phyloP scores from a whole-genome alignment of 1,140 invertebrate species.

The Adelges cooleyi region DNA sequence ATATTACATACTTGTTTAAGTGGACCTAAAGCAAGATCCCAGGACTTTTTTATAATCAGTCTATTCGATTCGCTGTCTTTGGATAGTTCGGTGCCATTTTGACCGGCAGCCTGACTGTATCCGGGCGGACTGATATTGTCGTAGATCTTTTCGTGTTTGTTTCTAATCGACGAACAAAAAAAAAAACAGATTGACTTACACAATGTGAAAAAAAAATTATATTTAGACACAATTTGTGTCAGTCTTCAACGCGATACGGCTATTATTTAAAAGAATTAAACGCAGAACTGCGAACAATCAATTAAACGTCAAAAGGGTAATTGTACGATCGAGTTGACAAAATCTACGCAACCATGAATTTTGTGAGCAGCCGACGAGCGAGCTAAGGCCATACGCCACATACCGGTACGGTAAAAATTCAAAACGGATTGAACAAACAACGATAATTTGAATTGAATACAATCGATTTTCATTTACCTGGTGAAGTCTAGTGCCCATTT shows the following conservation, averaged over 20 bases:
- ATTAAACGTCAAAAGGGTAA: neutral
- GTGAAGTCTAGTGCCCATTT: constrained; percentile 17
- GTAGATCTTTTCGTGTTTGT: neutral
- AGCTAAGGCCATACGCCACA: neutral
- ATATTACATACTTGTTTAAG: constrained; percentile 64
- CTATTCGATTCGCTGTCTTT: constrained; percentile 66
- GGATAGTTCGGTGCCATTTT: constrained; percentile 59
- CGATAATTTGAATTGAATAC: neutral
- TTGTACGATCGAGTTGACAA: neutral
- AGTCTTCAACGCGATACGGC: no score
- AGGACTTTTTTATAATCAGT: constrained; percentile 87
- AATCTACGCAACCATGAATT: no score
- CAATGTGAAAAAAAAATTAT: neutral
- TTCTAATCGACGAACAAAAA: neutral
- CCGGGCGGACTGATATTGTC: constrained; percentile 52
- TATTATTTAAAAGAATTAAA: no score
- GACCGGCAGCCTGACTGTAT: constrained; percentile 57
- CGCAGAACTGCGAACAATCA: no score
- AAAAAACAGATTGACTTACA: neutral
- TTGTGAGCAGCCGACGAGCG: no score
- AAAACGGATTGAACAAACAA: neutral
- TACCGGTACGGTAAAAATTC: neutral
- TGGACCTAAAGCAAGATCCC: constrained; percentile 92
- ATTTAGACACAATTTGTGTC: no score
- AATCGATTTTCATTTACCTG: constrained; percentile 4